Conservation (phyloP, 2,113 vertebrate genomes). For the Nyctibius bracteatus region DNA sequence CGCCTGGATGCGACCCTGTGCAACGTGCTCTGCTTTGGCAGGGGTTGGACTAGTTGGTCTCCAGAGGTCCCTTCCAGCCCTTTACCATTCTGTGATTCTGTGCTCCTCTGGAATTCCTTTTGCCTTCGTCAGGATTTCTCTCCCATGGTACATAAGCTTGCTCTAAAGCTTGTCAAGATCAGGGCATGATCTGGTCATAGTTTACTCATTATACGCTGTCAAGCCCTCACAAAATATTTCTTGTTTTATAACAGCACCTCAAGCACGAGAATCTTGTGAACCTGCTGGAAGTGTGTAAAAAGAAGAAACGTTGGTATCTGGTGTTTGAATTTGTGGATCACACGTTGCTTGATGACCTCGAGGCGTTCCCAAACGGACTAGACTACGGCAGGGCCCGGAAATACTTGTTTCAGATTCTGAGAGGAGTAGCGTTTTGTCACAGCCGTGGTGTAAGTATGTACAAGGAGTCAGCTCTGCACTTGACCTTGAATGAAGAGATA, state of each 20-base stretch:
- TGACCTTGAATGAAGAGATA: background rate
- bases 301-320: slow-evolving; percentile 85
- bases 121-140: background rate
- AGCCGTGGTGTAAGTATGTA: slow-evolving; percentile 82
- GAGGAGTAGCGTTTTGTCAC: slow-evolving; percentile 86
- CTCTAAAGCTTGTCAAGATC: background rate
- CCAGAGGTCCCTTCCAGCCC: too few relatives aligned
- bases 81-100: too few relatives aligned
- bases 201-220: background rate
- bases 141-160: background rate
- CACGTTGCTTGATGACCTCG: slow-evolving; percentile 84
- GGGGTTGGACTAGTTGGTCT: too few relatives aligned
- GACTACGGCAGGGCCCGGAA: slow-evolving; percentile 74
- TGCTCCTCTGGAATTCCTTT: background rate
- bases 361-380: slow-evolving; percentile 79
- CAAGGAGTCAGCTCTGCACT: background rate
- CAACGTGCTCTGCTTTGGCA: too few relatives aligned
- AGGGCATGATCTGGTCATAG: rapidly evolving
- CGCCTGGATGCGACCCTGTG: too few relatives aligned
- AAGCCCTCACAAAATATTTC: background rate
- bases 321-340: slow-evolving; percentile 93
- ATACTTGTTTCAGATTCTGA: slow-evolving; percentile 87
- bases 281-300: slow-evolving; percentile 87
- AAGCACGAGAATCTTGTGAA: slow-evolving; percentile 91
- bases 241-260: slow-evolving; percentile 79